Percentiles rank a stretch among this genome's conserved stretches.
Conservation (phyloP, 2,797 vertebrate species). For the Spinus olivaceus region DNA sequence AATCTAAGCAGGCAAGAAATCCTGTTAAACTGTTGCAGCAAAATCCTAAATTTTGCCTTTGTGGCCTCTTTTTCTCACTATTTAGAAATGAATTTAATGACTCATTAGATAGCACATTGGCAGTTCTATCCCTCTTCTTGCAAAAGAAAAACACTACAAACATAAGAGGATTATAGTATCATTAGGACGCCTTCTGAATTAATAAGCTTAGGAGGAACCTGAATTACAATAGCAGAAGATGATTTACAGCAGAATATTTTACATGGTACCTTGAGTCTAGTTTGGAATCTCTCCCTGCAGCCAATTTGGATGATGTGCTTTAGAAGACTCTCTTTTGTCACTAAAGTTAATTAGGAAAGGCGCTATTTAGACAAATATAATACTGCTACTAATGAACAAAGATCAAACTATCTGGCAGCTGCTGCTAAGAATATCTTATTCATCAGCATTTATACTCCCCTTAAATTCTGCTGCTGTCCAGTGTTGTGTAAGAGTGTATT, state of each 20-base stretch:
- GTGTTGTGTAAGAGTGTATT: not conserved
- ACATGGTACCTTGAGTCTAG: not conserved
- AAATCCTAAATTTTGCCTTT: not conserved
- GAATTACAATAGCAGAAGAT: not conserved
- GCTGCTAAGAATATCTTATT: not conserved
- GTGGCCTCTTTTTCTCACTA: not conserved
- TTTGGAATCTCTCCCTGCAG: not conserved
- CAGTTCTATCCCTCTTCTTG: not conserved
- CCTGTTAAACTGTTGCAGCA: not conserved
- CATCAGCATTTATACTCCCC: not conserved
- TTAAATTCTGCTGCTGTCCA: not conserved
- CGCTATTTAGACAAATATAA: not conserved
- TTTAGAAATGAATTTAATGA: not conserved
- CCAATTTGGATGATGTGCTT: not conserved
- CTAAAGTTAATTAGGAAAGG: not conserved
- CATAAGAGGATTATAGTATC: slow-evolving; percentile 29
- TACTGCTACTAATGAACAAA: not conserved
- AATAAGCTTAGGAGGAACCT: slow-evolving; percentile 3
- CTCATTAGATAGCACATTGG: not conserved
- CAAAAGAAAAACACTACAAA: not conserved
- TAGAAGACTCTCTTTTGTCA: not conserved
- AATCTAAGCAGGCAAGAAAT: not conserved
- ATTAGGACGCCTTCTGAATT: not conserved
- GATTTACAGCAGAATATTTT: not conserved
- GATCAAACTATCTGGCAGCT: not conserved